Conservation (phyloP, 1,140 invertebrate species). For the Hyposmocoma kahamanoa region DNA sequence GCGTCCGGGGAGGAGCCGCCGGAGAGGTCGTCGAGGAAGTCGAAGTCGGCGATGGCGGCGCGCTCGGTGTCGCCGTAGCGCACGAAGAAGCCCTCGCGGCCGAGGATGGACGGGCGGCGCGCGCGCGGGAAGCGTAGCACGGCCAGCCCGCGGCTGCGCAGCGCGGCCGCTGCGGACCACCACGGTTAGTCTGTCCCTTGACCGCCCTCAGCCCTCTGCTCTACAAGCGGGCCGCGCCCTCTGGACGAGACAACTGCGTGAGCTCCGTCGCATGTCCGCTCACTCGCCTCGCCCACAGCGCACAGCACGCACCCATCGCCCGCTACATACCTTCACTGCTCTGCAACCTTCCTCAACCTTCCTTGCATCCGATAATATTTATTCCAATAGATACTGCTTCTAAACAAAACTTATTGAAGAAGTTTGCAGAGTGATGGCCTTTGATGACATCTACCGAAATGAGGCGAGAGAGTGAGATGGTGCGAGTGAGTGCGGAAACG, state of each 20-base stretch:
- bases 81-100: slow-evolving; percentile 82
- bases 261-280: too few species aligned
- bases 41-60: slow-evolving; percentile 85
- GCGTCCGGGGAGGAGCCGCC: slow-evolving; percentile 73
- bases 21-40: slow-evolving; percentile 83
- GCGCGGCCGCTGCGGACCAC: slow-evolving; percentile 65
- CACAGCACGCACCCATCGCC: neutral
- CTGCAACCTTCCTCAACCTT: too few species aligned
- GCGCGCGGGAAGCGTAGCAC: slow-evolving; percentile 64
- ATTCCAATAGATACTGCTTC: too few species aligned
- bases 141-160: slow-evolving; percentile 59
- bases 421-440: slow-evolving; percentile 28
- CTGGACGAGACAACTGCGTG: slow-evolving; percentile 69
- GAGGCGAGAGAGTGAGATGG: slow-evolving; percentile 64
- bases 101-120: slow-evolving; percentile 80
- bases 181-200: too few species aligned
- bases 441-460: slow-evolving; percentile 48
- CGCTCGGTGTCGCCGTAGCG: slow-evolving; percentile 85
- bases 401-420: too few species aligned
- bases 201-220: neutral
- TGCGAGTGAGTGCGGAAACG: slow-evolving; percentile 67
- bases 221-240: slow-evolving; percentile 63
- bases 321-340: too few species aligned
- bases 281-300: neutral
- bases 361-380: too few species aligned